Evolutionary conservation across 2,113 vertebrate genomes (phyloP).

Genomic region (Brachirus orientalis): DNA sequence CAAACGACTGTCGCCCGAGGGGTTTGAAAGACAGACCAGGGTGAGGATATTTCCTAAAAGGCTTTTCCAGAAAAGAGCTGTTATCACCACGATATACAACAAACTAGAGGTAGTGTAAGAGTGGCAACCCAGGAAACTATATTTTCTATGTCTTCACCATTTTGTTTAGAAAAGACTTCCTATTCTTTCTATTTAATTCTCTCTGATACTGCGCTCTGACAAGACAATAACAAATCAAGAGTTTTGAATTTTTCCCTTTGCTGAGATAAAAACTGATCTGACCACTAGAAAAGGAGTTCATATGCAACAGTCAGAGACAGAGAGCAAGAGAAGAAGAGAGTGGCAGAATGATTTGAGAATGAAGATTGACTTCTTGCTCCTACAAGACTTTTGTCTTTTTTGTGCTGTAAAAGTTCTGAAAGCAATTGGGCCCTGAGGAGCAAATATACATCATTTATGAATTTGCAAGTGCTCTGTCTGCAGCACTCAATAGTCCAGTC

Average conservation of each 20-base stretch:
- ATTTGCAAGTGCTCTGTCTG: constrained; percentile 2
- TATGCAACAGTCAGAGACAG: constrained; percentile 34
- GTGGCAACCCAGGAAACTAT: constrained; percentile 51
- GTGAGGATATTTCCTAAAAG: constrained; percentile 64
- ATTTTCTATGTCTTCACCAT: neutral
- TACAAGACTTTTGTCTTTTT: constrained; percentile 16
- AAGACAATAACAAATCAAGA: constrained; percentile 67
- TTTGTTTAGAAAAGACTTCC: constrained; percentile 59
- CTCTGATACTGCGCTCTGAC: constrained; percentile 51
- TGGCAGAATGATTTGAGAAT: neutral
- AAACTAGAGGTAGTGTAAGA: constrained; percentile 29
- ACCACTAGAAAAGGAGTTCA: constrained; percentile 44
- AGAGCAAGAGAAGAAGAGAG: constrained; percentile 8
- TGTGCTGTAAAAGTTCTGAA: constrained; percentile 21
- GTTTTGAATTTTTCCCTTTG: constrained; percentile 30
- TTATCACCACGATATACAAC: constrained; percentile 33
- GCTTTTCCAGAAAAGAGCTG: constrained; percentile 51
- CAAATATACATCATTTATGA: constrained; percentile 15
- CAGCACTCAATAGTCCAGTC: constrained; percentile 18
- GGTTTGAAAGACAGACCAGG: constrained; percentile 48
- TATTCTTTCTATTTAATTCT: constrained; percentile 72
- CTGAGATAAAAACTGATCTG: no score
- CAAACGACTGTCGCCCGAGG: constrained; percentile 50
- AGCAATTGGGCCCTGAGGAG: constrained; percentile 13
- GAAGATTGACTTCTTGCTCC: constrained; percentile 8